phyloP scores from a whole-genome alignment of 2,888 invertebrate species.

The Punctoribates punctum region DNA sequence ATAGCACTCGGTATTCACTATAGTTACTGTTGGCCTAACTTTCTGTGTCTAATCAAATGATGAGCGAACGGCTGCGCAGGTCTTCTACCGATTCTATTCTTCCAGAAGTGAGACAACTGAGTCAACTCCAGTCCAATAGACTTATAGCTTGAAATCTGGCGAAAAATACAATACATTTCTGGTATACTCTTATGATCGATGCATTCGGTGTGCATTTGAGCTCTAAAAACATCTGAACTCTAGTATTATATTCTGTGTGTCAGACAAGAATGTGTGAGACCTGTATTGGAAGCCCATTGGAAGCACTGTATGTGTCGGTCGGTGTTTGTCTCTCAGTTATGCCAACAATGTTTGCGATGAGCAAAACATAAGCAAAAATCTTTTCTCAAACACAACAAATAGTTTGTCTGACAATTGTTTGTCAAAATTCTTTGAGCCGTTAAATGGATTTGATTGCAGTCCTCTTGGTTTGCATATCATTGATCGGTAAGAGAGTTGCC shows the following conservation, averaged over 20 bases:
- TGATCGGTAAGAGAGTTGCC: conserved; percentile 8
- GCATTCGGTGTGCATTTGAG: conserved; percentile 1
- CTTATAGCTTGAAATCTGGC: not conserved
- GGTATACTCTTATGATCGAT: not conserved
- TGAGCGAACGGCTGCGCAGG: conserved; percentile 6
- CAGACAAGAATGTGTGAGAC: conserved; percentile 1
- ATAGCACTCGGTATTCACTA: not conserved
- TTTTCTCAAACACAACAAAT: not conserved
- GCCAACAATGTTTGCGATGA: not conserved
- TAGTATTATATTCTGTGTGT: conserved; percentile 19
- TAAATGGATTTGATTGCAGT: conserved; percentile 17
- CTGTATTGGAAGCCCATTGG: not conserved
- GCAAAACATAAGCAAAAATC: not conserved
- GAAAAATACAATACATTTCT: conserved; percentile 10
- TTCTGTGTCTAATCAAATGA: not conserved
- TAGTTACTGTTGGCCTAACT: not conserved
- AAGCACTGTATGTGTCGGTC: not conserved
- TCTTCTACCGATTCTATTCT: not conserved
- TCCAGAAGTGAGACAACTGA: not conserved
- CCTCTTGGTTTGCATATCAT: conserved; percentile 7
- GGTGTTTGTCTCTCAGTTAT: not conserved
- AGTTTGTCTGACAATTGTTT: not conserved
- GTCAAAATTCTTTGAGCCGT: not conserved
- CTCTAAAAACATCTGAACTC: not conserved
- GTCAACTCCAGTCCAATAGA: conserved; percentile 2